Base-by-base conservation (phyloP, 2,888 invertebrate genomes). In the Limenitis camilla region DNA sequence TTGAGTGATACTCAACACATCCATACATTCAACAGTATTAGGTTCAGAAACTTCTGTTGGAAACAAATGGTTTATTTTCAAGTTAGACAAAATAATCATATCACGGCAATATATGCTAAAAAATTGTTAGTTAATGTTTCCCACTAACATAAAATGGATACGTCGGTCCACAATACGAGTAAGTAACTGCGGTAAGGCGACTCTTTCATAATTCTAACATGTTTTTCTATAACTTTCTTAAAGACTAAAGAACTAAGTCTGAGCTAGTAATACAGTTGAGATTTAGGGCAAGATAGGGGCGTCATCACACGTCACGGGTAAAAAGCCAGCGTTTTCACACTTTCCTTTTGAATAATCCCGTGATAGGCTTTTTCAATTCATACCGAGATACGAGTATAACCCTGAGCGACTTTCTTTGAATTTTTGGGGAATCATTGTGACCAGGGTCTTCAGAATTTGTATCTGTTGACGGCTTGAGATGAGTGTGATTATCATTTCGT, bases 201-300 rank as follows among this genome's bases (percentile, higher is more conserved):
- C 39, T 28, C 42, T 49, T 53, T 52, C 49, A 40, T 56, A 47
- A 56, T 44, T 40, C 49, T 42, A 44, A 42, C 42, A 48, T 53
- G 46, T 50, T 50, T 52, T 55, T 53, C 42, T 51, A 49, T 49
- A 53, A 56, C 47, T 51, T 52, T 58, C 53, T 53, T 53, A 53
- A 33, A 36, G 29, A 31, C 40, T 47, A 53, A 49, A 55, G 53
- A 53, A 55, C 55, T 60, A 53, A 53, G 58, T 55, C 55, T 45
- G 44, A 52, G 51, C 39, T 53, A 47, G 48, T 53, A 56, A 48
- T 48, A 55, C 53, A 60, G 58, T 60, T 49, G 54, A 84, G 84
- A 84, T 84, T 74, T 84, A 80, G 84, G 76, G 59, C 78, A 64
- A 68, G 83, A 84, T 83, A 84, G 66, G 69, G 61, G 65, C 69